A percentile compares a stretch with the other conserved stretches of the same genome.
phyloP scores from a whole-genome alignment of 2,888 invertebrate genomes.

The Phorcus lineatus region DNA sequence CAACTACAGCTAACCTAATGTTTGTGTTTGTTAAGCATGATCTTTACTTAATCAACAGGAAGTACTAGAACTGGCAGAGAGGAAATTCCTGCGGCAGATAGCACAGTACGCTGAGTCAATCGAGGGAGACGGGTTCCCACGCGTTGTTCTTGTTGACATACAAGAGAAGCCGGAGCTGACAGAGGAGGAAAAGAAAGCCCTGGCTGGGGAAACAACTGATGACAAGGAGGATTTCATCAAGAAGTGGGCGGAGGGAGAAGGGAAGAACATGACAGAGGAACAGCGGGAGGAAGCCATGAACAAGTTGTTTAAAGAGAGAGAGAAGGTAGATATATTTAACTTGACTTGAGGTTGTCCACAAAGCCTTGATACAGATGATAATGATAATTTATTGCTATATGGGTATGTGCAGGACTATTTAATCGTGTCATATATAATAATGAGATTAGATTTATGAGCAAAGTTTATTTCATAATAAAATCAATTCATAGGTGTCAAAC shows the following conservation, averaged over 20 bases:
- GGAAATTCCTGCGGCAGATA: conserved; percentile 71
- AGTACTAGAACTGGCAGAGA: conserved; percentile 69
- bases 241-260: conserved; percentile 7
- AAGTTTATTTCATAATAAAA: too few relatives aligned
- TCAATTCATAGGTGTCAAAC: too few relatives aligned
- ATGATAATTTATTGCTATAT: too few relatives aligned
- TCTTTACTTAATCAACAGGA: conserved; percentile 55
- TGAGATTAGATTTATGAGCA: too few relatives aligned
- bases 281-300: conserved; percentile 22
- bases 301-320: conserved; percentile 6
- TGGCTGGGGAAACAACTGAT: neutral
- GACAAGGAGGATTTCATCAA: conserved; percentile 24
- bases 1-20: too few relatives aligned
- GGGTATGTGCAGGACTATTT: too few relatives aligned
- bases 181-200: conserved; percentile 22
- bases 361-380: neutral
- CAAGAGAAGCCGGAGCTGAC: conserved; percentile 17
- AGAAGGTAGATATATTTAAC: neutral
- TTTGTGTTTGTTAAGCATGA: too few relatives aligned
- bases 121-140: conserved; percentile 61
- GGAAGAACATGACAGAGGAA: neutral
- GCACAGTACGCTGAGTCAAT: conserved; percentile 51
- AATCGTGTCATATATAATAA: too few relatives aligned
- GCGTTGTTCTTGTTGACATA: conserved; percentile 64
- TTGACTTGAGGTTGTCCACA: neutral